phyloP scores from a whole-genome alignment of 2,888 invertebrate genomes.

The Trachelus stipa region DNA sequence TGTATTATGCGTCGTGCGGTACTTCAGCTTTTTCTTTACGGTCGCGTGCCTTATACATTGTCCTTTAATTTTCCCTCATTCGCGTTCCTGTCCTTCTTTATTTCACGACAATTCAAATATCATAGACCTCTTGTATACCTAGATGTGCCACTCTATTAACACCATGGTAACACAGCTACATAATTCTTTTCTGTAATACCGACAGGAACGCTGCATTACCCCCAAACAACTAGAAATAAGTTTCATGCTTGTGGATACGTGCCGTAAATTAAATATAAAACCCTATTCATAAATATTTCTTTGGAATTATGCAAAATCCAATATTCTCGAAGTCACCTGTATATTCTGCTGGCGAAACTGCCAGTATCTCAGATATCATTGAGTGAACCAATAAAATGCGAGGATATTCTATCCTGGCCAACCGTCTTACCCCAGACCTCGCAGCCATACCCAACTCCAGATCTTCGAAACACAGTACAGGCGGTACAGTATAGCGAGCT shows the following conservation, averaged over 20 bases:
- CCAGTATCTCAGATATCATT: background rate
- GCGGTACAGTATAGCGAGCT: constrained; percentile 29
- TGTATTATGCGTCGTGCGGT: background rate
- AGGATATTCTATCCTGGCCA: background rate
- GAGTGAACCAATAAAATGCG: background rate
- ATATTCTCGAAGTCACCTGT: background rate
- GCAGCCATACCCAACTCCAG: background rate
- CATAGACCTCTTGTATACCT: background rate
- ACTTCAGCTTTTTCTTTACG: background rate
- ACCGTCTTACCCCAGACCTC: background rate
- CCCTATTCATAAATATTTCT: background rate
- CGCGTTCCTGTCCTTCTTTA: background rate
- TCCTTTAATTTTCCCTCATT: background rate
- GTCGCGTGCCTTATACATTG: background rate
- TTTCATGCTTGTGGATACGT: background rate
- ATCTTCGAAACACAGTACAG: constrained; percentile 40
- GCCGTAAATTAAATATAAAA: background rate
- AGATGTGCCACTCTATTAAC: background rate
- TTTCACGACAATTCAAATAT: background rate
- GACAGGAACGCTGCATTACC: background rate
- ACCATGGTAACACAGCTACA: background rate
- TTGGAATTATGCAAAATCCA: background rate
- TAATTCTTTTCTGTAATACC: background rate
- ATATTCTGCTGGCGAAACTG: background rate
- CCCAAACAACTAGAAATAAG: background rate